Percentiles rank a stretch among this genome's conserved stretches.
phyloP scores from a whole-genome alignment of 2,888 invertebrate species.

The Osmoderma eremita region DNA sequence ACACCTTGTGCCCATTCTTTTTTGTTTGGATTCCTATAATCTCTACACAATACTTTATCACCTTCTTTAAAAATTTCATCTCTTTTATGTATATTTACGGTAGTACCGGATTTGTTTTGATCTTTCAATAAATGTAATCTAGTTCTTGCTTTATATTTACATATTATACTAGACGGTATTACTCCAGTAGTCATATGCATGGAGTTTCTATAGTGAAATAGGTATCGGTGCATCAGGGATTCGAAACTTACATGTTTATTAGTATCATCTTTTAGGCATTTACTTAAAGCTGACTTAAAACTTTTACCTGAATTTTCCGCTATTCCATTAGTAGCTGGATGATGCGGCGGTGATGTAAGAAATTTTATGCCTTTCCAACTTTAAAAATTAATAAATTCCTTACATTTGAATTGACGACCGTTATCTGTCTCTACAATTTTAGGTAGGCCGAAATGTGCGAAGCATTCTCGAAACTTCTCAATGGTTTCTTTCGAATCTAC shows the following conservation, averaged over 20 bases:
- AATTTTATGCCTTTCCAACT: slow-evolving; percentile 12
- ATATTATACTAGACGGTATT: slow-evolving; percentile 29
- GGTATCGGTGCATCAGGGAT: slow-evolving; percentile 19
- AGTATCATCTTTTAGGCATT: not conserved
- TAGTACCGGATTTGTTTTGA: not conserved
- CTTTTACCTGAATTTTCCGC: slow-evolving; percentile 8
- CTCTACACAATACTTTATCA: not conserved
- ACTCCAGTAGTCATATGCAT: slow-evolving; percentile 29
- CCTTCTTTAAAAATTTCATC: not conserved
- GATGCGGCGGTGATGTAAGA: slow-evolving; percentile 14
- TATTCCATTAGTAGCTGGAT: slow-evolving; percentile 12
- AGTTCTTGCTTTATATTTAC: slow-evolving; percentile 23
- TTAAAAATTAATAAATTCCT: slow-evolving; percentile 9
- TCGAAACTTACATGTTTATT: slow-evolving; percentile 3
- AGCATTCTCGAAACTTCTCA: not conserved
- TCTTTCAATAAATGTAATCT: slow-evolving; percentile 25
- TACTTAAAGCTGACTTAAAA: too few species aligned
- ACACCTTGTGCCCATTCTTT: not conserved
- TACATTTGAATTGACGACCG: not conserved
- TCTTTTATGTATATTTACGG: not conserved
- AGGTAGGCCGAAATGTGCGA: slow-evolving; percentile 9
- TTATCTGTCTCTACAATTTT: slow-evolving; percentile 1
- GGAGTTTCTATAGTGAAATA: slow-evolving; percentile 34
- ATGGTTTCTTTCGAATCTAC: slow-evolving; percentile 7
- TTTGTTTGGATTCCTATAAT: not conserved